Conservation (phyloP, 2,797 vertebrate species). For the Brachyalestes nurse region DNA sequence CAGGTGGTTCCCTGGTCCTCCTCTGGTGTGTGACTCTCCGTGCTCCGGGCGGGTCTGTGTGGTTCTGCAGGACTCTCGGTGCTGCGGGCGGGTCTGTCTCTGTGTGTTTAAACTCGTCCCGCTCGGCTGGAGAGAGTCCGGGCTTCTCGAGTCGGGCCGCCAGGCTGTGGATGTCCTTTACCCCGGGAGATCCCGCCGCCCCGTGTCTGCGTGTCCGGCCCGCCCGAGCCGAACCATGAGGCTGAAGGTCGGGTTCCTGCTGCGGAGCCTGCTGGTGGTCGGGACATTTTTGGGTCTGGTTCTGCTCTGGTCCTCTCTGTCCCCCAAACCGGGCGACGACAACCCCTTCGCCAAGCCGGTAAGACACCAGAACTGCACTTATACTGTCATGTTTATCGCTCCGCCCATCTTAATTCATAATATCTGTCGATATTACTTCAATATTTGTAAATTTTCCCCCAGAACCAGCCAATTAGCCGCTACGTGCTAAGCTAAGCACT, state of each 20-base stretch:
- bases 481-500: constrained; percentile 42
- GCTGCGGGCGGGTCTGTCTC: too few species aligned
- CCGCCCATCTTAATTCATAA: too few species aligned
- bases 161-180: constrained; percentile 38
- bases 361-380: constrained; percentile 51
- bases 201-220: neutral
- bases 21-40: too few species aligned
- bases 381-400: too few species aligned
- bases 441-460: neutral
- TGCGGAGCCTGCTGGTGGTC: constrained; percentile 85
- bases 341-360: constrained; percentile 72
- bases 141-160: neutral
- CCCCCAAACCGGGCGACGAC: constrained; percentile 79
- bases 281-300: constrained; percentile 88
- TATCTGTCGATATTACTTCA: too few species aligned
- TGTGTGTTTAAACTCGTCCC: too few species aligned
- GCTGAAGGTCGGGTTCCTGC: constrained; percentile 88
- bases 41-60: too few species aligned
- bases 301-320: constrained; percentile 89
- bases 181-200: constrained; percentile 5
- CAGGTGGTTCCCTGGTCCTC: too few species aligned
- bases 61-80: too few species aligned
- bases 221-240: constrained; percentile 81
- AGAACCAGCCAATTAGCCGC: neutral
- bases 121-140: too few species aligned